Evolutionary conservation across 2,797 vertebrate genomes (phyloP).

Genomic region (Vireo griseus): DNA sequence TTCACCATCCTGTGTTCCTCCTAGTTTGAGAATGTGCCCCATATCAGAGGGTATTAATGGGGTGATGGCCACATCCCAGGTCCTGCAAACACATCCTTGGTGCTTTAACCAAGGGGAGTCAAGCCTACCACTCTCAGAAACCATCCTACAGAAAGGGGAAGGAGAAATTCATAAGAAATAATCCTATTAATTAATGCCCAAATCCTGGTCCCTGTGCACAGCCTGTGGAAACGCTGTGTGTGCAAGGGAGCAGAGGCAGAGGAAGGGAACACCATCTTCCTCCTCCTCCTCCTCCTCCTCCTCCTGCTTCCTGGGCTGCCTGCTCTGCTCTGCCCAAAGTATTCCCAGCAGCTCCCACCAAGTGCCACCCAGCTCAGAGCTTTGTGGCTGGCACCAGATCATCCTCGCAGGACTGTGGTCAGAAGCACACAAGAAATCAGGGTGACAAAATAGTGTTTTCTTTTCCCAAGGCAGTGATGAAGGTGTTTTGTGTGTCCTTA

Average conservation of each 20-base stretch:
- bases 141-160: background rate
- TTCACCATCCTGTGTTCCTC: background rate
- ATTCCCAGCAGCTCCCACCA: background rate
- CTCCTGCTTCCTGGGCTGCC: background rate
- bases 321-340: accelerated
- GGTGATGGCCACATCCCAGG: background rate
- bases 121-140: background rate
- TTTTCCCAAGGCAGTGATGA: background rate
- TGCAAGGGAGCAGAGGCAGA: accelerated
- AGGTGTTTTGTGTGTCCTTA: background rate
- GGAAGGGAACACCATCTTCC: background rate
- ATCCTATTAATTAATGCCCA: conserved; percentile 45
- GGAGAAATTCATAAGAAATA: conserved; percentile 27
- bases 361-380: background rate
- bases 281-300: background rate
- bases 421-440: background rate
- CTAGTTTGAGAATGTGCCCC: background rate
- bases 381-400: accelerated
- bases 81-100: background rate
- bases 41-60: accelerated
- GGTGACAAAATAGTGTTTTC: background rate
- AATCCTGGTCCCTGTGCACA: conserved; percentile 51
- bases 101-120: background rate
- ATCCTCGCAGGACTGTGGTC: accelerated
- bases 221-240: background rate